These are phyloP conservation scores for Odontamblyopus rebecca DNA, from an alignment of 2,797 vertebrate genomes.

Conservation along the genomic window DNA sequence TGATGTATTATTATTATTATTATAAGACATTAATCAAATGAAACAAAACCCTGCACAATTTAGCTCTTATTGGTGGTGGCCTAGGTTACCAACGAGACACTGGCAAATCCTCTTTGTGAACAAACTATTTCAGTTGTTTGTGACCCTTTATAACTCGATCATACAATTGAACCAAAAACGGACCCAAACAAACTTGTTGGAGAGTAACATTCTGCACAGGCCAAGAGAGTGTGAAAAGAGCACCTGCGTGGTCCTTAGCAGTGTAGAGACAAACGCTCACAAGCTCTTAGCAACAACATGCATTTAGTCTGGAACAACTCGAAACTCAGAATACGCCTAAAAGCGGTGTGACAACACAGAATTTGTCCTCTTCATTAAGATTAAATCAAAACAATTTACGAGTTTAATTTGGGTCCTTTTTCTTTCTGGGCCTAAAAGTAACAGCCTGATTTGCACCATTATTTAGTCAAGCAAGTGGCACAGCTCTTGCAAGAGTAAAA, in stretches of 20 bases:
- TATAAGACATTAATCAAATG: too few relatives aligned
- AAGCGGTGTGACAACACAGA: too few relatives aligned
- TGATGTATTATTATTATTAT: too few relatives aligned
- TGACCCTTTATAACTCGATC: not conserved
- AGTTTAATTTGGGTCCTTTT: not conserved
- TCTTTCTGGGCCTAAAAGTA: not conserved
- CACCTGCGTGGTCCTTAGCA: constrained; percentile 65
- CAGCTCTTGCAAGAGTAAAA: not conserved
- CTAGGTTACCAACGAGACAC: not conserved
- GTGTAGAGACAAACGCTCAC: constrained; percentile 29
- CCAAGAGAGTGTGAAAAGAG: constrained; percentile 77
- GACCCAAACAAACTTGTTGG: constrained; percentile 66
- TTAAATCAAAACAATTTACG: not conserved
- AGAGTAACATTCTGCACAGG: constrained; percentile 60
- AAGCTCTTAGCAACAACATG: constrained; percentile 37
- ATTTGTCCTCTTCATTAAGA: too few relatives aligned
- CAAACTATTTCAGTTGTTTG: not conserved
- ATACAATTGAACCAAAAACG: constrained; percentile 40
- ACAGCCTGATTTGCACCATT: not conserved
- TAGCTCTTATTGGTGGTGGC: not conserved
- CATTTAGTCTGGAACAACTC: not conserved
- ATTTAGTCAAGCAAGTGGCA: not conserved
- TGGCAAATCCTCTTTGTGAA: not conserved
- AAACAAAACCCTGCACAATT: not conserved
- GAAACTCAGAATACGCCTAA: not conserved